Evolutionary conservation across 2,113 vertebrate species (phyloP), one percentile per base, ranked within the genome.

Genomic region (Bos javanicus): DNA sequence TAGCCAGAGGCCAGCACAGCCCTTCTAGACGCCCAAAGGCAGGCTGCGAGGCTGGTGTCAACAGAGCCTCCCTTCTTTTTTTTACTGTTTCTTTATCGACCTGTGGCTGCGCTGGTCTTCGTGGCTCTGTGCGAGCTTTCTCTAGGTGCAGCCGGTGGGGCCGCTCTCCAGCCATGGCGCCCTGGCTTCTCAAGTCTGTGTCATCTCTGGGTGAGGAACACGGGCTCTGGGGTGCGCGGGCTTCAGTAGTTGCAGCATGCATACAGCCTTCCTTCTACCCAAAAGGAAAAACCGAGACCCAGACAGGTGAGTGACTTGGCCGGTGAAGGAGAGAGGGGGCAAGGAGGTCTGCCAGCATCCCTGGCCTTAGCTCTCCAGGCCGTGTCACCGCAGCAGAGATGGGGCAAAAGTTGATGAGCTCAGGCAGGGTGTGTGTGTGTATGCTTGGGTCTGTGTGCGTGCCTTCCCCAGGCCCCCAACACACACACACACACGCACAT

Each of bases 401-500:
- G 11, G 39, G 60, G 46, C 30, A 3, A 26, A 43, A 80, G 43
- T 1, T 11, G 39, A 36, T 16, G n/a, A 52, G 48, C 4, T 56
- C 52, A 39, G 25, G 36, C 17, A 2, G 39, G n/a, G 8, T 28
- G 33, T 33, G 56, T 39, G 10, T n/a, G 36, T 36, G 80, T 57
- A 46, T 46, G 39, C 64, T 25, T 25, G 39, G 16, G 30, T 33
- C 2, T 19, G n/a, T 13, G 15, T 13, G 2, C 4, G 0, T 3
- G 1, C 54, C 25, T 50, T 84, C 48, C 60, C 50, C 67, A n/a
- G 2, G 2, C 5, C 36, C n/a, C 21, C 5, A 56, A 48, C 28
- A 62, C 2, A 39, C 3, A 16, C 25, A 28, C 16, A 16, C 6
- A 0, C 15, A 6, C 15, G 8, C 19, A 6, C 3, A 1, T 6